Evolutionary conservation across 2,113 vertebrate genomes (phyloP).

Genomic region (Actinemys pallida): DNA sequence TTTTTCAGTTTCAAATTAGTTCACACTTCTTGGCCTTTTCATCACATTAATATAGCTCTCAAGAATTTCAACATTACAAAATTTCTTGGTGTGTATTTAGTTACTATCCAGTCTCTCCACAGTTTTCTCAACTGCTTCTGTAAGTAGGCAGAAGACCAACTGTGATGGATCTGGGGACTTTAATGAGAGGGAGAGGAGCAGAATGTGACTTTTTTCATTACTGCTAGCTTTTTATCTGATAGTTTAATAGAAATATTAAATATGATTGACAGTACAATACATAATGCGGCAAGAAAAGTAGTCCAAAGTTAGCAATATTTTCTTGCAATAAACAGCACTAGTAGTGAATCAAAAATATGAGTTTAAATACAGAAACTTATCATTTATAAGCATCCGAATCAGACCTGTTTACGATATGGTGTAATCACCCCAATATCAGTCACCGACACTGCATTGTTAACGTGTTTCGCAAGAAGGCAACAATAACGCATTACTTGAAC

Average conservation of each 20-base stretch:
- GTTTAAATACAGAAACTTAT: background rate
- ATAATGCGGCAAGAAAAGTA: background rate
- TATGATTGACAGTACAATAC: background rate
- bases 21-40: background rate
- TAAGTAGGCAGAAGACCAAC: background rate
- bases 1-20: background rate
- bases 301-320: background rate
- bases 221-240: background rate
- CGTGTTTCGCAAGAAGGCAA: slow-evolving; percentile 87
- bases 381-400: background rate
- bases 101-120: background rate
- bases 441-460: slow-evolving; percentile 78
- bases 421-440: slow-evolving; percentile 91
- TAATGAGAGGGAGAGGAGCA: background rate
- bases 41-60: background rate
- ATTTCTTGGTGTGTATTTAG: background rate
- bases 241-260: background rate
- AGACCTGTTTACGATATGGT: slow-evolving; percentile 94
- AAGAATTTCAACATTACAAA: background rate
- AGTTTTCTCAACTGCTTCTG: background rate
- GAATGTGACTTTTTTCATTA: background rate
- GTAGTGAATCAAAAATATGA: background rate
- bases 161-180: background rate
- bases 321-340: background rate
- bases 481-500: slow-evolving; percentile 94